Base-by-base conservation (phyloP, 2,888 invertebrate genomes). In the Troglohyphantes excavatus region DNA sequence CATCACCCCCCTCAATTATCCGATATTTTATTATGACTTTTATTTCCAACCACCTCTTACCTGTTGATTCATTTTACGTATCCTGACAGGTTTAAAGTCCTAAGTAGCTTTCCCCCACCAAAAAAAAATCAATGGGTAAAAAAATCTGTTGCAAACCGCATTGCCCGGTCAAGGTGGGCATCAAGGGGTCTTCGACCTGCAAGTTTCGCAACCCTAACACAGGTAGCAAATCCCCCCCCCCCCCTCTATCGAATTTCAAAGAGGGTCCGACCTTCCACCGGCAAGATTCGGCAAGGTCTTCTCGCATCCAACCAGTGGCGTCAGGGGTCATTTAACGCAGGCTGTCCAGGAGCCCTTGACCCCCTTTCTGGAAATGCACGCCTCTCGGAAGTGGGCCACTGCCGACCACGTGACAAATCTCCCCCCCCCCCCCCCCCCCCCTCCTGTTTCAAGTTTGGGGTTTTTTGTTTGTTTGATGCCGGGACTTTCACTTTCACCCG, bases 361-460 rank as follows among this genome's bases (percentile, higher is more conserved):
- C 79, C 59, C 61, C 27, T 88, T 82, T 88, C n/a, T 33, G 11
- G 63, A 65, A 81, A 75, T 59, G 68, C 76, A 76, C 76, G 61
- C 75, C 73, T 76, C 63, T 88, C 9, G 88, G 88, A 88, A 82
- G 88, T 88, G 88, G 88, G 88, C 88, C 88, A 88, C 88, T 88
- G 88, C 67, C 88, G 88, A 81, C 81, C 82, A 76, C 76, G 88
- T 88, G 82, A 88, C 67, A 6, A 21, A 13, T 11, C 2, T 27
- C 13, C 29, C 63, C 33, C 21, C 84, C n/a, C 21, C 27, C 72
- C 86, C 53, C 76, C 79, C 43, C n/a, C n/a, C n/a, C n/a, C n/a
- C n/a, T n/a, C n/a, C n/a, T n/a, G n/a, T 61, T 82, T 29, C 21
- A 27, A 5, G 53, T 17, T 53, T n/a, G n/a, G n/a, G 19, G n/a